Conservation (phyloP, 2,113 vertebrate species). For the Calypte anna region DNA sequence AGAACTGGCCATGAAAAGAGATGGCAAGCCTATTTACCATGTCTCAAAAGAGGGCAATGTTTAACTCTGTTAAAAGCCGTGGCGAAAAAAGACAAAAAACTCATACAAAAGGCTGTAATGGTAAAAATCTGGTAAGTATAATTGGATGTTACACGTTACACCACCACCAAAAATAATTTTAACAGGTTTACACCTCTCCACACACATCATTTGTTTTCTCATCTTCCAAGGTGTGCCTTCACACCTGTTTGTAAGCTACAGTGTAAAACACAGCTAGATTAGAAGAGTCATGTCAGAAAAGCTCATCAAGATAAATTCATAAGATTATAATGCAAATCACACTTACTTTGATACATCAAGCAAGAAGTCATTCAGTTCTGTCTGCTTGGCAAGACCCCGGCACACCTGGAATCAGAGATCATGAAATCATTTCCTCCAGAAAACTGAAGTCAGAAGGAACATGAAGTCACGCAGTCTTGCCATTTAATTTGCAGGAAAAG, state of each 20-base stretch:
- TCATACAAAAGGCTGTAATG: not conserved
- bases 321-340: not conserved
- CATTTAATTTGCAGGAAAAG: not conserved
- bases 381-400: slow-evolving; percentile 97
- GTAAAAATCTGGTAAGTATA: not conserved
- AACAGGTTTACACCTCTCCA: not conserved
- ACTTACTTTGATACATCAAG: slow-evolving; percentile 99
- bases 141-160: not conserved
- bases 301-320: not conserved
- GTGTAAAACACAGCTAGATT: not conserved
- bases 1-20: not conserved
- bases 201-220: not conserved
- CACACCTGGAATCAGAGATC: slow-evolving; percentile 83
- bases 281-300: not conserved
- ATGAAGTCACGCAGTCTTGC: not conserved
- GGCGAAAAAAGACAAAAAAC: not conserved
- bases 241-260: not conserved
- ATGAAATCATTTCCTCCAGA: slow-evolving; percentile 2
- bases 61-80: not conserved
- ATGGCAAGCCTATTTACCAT: not conserved
- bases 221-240: not conserved
- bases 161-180: not conserved
- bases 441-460: not conserved
- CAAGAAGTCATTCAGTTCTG: slow-evolving; percentile 97
- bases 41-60: not conserved